Percentiles rank a stretch among this genome's conserved stretches.
Evolutionary conservation across 1,140 invertebrate species (phyloP).

Genomic region (Zaprionus ornatus): DNA sequence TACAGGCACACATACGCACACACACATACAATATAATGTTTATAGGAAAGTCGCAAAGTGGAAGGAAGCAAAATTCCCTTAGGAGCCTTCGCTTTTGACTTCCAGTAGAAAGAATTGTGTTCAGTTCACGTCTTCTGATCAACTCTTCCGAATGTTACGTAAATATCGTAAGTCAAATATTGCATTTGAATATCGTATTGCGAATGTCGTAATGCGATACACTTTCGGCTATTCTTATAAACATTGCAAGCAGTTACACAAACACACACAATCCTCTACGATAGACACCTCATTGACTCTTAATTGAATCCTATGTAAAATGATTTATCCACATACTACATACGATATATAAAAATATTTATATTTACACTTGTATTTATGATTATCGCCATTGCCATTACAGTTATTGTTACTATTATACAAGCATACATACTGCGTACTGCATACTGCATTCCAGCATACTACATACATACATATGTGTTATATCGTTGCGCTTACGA

Average conservation of each 20-base stretch:
- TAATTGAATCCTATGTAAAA: conserved; percentile 10
- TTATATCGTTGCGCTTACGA: neutral
- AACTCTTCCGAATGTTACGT: neutral
- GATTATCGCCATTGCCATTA: conserved; percentile 47
- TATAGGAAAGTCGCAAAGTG: neutral
- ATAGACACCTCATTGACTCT: neutral
- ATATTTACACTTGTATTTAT: conserved; percentile 30
- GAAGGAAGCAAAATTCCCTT: neutral
- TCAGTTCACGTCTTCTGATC: conserved; percentile 1
- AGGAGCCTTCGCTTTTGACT: neutral
- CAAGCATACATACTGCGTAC: conserved; percentile 9
- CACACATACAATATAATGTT: conserved; percentile 13
- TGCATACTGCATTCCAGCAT: neutral
- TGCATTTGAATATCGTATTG: neutral
- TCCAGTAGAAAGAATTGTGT: conserved; percentile 3
- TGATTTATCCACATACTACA: conserved; percentile 14
- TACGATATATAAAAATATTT: neutral
- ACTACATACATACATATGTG: neutral
- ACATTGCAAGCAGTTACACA: conserved; percentile 7
- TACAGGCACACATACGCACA: conserved; percentile 5
- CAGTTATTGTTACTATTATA: conserved; percentile 42
- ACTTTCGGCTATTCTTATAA: conserved; percentile 1
- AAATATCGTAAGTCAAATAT: neutral
- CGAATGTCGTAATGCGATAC: neutral
- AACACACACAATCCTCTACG: neutral